Conservation (phyloP, 2,113 vertebrate species). For the Peromyscus californicus region DNA sequence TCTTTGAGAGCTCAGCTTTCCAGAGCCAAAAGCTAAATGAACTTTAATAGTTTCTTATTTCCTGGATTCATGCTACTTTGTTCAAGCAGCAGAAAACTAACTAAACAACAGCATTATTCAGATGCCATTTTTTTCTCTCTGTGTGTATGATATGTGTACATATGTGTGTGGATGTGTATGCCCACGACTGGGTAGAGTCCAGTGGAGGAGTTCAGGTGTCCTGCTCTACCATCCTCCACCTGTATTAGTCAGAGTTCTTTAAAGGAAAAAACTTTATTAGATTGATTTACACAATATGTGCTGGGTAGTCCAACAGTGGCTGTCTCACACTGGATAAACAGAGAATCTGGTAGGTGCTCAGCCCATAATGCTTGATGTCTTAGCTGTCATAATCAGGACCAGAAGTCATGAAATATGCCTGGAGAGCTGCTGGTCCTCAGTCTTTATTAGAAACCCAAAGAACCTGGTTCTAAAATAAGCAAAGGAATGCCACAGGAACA, state of each 20-base stretch:
- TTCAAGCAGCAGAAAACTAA: background rate
- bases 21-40: background rate
- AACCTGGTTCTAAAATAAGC: background rate
- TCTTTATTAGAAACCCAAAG: background rate
- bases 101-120: background rate
- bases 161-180: background rate
- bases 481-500: background rate
- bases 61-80: background rate
- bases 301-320: background rate
- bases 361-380: background rate
- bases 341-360: background rate
- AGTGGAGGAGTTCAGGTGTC: background rate
- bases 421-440: background rate
- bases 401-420: background rate
- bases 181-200: background rate
- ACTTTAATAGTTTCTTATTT: no score
- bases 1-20: background rate
- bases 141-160: no score
- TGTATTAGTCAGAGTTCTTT: background rate
- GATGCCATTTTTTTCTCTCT: background rate
- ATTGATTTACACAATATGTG: background rate
- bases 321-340: background rate
- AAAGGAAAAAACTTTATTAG: background rate
- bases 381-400: no score
- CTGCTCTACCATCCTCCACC: background rate